phyloP scores from a whole-genome alignment of 2,797 vertebrate genomes.

The Austrolebias charrua region DNA sequence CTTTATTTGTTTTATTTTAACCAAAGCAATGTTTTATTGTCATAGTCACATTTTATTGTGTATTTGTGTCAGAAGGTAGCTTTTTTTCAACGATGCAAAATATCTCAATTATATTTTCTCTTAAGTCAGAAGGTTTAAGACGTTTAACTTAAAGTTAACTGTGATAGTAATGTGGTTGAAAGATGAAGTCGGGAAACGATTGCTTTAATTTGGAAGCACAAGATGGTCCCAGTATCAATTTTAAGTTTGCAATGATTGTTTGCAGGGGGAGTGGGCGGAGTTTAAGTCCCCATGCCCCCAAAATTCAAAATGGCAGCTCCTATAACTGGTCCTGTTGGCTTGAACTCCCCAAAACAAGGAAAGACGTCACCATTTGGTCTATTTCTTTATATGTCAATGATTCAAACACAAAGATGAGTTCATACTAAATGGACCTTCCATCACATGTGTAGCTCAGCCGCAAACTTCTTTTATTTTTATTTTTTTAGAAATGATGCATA shows the following conservation, averaged over 20 bases:
- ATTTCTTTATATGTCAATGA: no score
- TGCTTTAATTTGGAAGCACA: no score
- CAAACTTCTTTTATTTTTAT: no score
- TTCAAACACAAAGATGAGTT: background rate
- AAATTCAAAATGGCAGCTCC: no score
- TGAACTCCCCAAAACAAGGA: no score
- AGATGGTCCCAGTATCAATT: no score
- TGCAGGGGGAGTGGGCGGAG: no score
- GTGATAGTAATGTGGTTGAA: background rate
- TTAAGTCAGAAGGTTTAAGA: slow-evolving; percentile 2
- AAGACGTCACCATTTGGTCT: no score
- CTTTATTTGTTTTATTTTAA: slow-evolving; percentile 60
- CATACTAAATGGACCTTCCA: slow-evolving; percentile 4
- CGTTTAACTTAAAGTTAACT: background rate
- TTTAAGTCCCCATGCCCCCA: no score
- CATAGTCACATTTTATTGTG: slow-evolving; percentile 18
- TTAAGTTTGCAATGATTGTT: no score
- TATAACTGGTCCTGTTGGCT: no score
- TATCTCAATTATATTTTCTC: slow-evolving; percentile 9
- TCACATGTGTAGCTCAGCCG: background rate
- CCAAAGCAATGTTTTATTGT: slow-evolving; percentile 64
- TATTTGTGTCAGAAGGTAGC: slow-evolving; percentile 20
- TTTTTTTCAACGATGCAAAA: slow-evolving; percentile 4
- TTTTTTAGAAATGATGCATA: background rate
- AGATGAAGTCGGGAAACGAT: background rate